Base-by-base conservation (phyloP, 1,140 invertebrate genomes). In the Lanistes nyassanus region DNA sequence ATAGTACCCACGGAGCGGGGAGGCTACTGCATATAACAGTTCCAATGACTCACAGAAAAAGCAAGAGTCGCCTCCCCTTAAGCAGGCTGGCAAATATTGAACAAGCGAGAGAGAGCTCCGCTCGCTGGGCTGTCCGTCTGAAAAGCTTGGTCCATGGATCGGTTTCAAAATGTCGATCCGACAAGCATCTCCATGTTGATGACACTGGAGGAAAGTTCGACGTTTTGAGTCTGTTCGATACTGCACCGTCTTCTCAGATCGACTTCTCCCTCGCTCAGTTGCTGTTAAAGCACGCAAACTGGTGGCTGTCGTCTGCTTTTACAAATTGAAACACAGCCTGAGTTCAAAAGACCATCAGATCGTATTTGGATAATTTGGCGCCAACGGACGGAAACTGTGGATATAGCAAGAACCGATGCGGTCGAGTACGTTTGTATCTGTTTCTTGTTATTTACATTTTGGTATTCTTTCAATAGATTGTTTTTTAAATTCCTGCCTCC, bases 161-260 rank as follows among this genome's bases (percentile, higher is more conserved):
- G 70, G 56, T 37, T 72, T 60, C 70, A 72, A 23, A 42, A n/a
- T 62, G 70, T 72, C 70, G 70, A 72, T 72, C 53, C 34, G 56
- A 72, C 34, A 72, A 31, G 11, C 55, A 34, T 72, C 70, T 55
- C 70, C 70, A 72, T 72, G 70, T 62, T 72, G 70, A 72, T 72
- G 70, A 72, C 60, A 72, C 60, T 56, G 70, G 60, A 72, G 70
- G 60, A 72, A 72, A 72, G 31, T 72, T 72, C 70, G 70, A 72
- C 70, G 56, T 72, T 72, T 72, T 72, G 70, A 72, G 70, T 39
- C 60, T 72, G 70, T 72, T 72, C 70, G 60, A 72, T 72, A 72
- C 11, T 62, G 55, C 55, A 72, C 70, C 56, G 42, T 56, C 70
- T 72, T 56, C 55, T 37, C 65, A n/a, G 55, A 60, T 72, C 56